Percentiles rank a stretch among this genome's conserved stretches.
Conservation (phyloP, 2,888 invertebrate genomes). For the Euzophera pinguis region DNA sequence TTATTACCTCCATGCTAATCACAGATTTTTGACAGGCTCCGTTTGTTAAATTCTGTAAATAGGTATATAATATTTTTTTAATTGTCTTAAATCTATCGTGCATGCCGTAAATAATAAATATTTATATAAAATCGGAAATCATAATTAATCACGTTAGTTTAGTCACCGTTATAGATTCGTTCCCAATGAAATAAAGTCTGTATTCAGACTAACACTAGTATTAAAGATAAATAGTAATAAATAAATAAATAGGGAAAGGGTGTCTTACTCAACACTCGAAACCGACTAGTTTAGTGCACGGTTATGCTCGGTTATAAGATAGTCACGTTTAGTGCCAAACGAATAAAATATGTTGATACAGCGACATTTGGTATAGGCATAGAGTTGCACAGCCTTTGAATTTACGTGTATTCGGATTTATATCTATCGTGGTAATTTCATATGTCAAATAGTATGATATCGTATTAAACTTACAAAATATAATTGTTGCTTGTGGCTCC, state of each 20-base stretch:
- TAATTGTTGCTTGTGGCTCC: too few relatives aligned
- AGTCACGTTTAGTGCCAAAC: conserved; percentile 12
- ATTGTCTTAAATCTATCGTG: too few relatives aligned
- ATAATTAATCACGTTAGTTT: too few relatives aligned
- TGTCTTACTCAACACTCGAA: conserved; percentile 3
- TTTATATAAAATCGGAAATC: too few relatives aligned
- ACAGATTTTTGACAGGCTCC: too few relatives aligned
- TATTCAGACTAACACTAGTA: background rate
- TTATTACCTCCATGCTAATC: too few relatives aligned
- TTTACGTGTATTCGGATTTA: background rate
- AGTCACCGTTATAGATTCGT: too few relatives aligned
- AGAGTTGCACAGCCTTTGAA: background rate
- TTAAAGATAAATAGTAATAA: background rate
- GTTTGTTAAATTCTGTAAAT: too few relatives aligned
- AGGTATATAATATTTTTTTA: too few relatives aligned
- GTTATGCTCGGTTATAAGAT: conserved; percentile 9
- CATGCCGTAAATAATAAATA: too few relatives aligned
- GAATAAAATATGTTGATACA: conserved; percentile 12
- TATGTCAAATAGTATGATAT: too few relatives aligned
- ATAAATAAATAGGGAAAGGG: conserved; percentile 5
- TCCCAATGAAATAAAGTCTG: background rate
- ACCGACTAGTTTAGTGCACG: conserved; percentile 1
- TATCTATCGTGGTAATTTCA: background rate
- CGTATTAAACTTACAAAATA: too few relatives aligned
- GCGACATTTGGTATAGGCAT: conserved; percentile 3